Evolutionary conservation across 1,140 invertebrate species (phyloP), one percentile per base, ranked within the genome.

Genomic region (Drosophila willistoni): DNA sequence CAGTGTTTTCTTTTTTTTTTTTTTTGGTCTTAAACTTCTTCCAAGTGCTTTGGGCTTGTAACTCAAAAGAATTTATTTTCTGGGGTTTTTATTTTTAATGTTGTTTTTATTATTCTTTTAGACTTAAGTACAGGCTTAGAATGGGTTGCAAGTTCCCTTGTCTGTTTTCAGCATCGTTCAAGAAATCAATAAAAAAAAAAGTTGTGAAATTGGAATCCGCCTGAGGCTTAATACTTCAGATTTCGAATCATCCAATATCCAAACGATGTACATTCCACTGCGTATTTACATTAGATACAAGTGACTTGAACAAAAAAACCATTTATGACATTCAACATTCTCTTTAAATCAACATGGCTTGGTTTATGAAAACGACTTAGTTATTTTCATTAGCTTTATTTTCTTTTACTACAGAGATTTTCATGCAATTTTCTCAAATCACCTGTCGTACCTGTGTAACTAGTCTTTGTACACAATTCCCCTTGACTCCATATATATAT

Each of bases 81-180:
- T 10, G 9, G 17, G 44, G 44, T 22, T 22, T 61, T 61, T 34
- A 44, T 68, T 68, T 54, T 55, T 77, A 64, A 71, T 61, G 60
- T 51, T 42, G 47, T 42, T 70, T 70, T 70, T 70, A 77, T 77
- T 76, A 64, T 61, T 64, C 59, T 64, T 77, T 64, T 6, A 25
- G 22, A 41, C 36, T 54, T 33, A 22, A 57, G 17, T 34, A 64
- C 29, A n/a, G 17, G 29, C 17, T n/a, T 19, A 22, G 6, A 29
- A 14, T n/a, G 7, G 5, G 17, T 55, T 34, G 34, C 5, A 22
- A 61, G 7, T 33, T 13, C 10, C 10, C 10, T 13, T 39, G 36
- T 39, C 36, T 39, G 12, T 39, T 39, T 39, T 13, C 3, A 13
- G 36, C 36, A 3, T 12, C 36, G 12, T 39, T 39, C 12, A 36